These are phyloP conservation scores for Theristicus caerulescens DNA, from an alignment of 2,113 vertebrate genomes.

Conservation along the genomic window DNA sequence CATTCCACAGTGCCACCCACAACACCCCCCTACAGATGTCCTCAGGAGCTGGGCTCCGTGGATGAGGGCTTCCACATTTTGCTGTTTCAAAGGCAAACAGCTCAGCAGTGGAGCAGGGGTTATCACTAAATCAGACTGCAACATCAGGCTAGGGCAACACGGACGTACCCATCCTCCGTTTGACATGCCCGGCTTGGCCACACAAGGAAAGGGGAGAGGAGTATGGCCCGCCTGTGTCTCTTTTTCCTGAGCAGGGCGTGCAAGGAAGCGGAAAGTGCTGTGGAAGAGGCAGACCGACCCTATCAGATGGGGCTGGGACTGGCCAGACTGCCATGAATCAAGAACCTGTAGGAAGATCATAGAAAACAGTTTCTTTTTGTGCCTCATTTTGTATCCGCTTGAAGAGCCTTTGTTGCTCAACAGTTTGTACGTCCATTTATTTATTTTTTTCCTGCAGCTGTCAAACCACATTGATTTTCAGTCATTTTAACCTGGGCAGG, in stretches of 20 bases:
- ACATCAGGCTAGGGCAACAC: neutral
- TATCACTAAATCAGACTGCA: neutral
- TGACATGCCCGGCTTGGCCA: neutral
- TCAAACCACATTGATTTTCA: conserved; percentile 75
- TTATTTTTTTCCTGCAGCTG: conserved; percentile 10
- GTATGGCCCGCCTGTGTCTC: rapidly evolving
- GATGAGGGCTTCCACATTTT: neutral
- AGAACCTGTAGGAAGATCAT: neutral
- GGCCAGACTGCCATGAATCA: neutral
- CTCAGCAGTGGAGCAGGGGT: neutral
- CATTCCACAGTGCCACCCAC: neutral
- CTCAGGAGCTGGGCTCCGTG: neutral
- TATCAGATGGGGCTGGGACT: neutral
- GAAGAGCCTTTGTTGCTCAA: neutral
- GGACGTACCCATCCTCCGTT: neutral
- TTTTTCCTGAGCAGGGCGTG: neutral
- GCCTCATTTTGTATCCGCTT: neutral
- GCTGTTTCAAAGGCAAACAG: neutral
- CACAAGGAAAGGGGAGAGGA: neutral
- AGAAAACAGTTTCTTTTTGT: neutral
- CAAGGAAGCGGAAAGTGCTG: rapidly evolving
- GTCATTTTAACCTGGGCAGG: conserved; percentile 64
- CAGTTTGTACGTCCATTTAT: neutral
- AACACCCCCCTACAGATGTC: neutral
- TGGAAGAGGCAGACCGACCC: neutral